Evolutionary conservation across 2,797 vertebrate species (phyloP).

Genomic region (Sciurus vulgaris): DNA sequence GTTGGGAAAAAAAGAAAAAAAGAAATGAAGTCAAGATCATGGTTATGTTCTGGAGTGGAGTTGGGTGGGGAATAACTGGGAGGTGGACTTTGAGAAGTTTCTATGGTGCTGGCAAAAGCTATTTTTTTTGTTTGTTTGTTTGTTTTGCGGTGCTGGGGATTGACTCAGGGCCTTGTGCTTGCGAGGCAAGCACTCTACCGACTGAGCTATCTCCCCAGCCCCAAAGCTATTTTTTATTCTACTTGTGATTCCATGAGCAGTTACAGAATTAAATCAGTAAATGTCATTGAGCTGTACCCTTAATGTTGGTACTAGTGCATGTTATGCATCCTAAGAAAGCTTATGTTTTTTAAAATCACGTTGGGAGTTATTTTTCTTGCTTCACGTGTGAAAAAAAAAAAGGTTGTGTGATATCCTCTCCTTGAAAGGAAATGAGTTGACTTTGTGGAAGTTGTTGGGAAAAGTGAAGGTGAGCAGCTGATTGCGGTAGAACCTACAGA

Average conservation of each 20-base stretch:
- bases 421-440: slow-evolving; percentile 15
- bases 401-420: background rate
- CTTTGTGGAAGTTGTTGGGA: slow-evolving; percentile 8
- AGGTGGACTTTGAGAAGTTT: background rate
- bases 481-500: background rate
- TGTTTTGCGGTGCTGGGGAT: too few species aligned
- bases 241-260: background rate
- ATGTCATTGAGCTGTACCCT: background rate
- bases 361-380: background rate
- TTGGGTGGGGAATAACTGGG: background rate
- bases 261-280: too few species aligned
- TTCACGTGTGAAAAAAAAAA: background rate
- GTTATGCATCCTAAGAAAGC: background rate
- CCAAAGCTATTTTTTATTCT: slow-evolving; percentile 1
- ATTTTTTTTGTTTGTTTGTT: too few species aligned
- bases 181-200: too few species aligned
- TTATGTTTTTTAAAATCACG: background rate
- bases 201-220: too few species aligned
- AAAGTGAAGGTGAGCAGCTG: background rate
- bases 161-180: too few species aligned
- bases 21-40: background rate
- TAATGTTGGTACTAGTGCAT: background rate
- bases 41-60: background rate
- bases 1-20: too few species aligned
- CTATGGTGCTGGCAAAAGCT: background rate